phyloP scores from a whole-genome alignment of 2,113 vertebrate genomes.

The Collichthys lucidus region DNA sequence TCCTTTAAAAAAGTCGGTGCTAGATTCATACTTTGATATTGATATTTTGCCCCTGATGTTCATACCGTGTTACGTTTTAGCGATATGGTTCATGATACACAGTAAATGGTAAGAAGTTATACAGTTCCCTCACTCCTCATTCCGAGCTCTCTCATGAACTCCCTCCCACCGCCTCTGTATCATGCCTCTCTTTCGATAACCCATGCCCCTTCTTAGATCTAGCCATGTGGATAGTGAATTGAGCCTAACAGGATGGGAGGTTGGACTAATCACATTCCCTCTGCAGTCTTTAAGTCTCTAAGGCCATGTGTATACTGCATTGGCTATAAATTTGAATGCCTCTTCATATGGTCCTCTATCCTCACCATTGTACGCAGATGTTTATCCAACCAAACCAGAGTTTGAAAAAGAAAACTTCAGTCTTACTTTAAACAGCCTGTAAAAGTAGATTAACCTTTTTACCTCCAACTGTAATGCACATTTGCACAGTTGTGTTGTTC shows the following conservation, averaged over 20 bases:
- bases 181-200: slow-evolving; percentile 2
- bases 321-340: no score
- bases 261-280: not conserved
- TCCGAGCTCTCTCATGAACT: not conserved
- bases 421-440: not conserved
- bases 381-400: not conserved
- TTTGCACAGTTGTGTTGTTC: not conserved
- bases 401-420: not conserved
- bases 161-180: not conserved
- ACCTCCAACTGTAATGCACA: no score
- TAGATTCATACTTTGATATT: not conserved
- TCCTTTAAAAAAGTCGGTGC: slow-evolving; percentile 3
- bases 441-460: not conserved
- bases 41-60: slow-evolving; percentile 7
- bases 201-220: slow-evolving; percentile 3
- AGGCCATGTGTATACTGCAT: no score
- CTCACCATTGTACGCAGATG: no score
- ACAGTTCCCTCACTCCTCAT: not conserved
- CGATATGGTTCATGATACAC: not conserved
- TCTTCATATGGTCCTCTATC: no score
- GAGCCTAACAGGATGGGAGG: not conserved
- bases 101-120: not conserved
- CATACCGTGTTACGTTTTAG: not conserved
- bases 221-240: slow-evolving; percentile 20
- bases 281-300: not conserved